A percentile compares a stretch with the other conserved stretches of the same genome.
These are phyloP conservation scores for Pseudomyrmex concolor DNA, from an alignment of 1,140 invertebrate species.

Conservation along the genomic window DNA sequence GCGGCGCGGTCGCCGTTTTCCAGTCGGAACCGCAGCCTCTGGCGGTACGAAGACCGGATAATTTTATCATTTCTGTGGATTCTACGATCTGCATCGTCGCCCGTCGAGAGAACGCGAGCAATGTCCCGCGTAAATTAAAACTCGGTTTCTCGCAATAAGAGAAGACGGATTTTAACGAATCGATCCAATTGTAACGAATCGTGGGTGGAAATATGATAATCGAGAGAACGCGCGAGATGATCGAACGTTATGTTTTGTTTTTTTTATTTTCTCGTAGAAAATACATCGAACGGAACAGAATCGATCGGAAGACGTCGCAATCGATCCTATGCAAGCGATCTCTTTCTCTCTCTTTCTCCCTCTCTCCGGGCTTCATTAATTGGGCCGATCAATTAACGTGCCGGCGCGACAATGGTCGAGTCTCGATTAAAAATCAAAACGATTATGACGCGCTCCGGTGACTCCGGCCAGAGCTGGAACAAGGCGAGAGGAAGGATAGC, in stretches of 20 bases:
- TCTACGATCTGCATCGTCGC: not conserved
- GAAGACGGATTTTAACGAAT: not conserved
- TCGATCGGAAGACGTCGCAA: too few relatives aligned
- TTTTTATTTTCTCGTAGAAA: not conserved
- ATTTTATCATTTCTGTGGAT: slow-evolving; percentile 34
- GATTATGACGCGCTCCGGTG: slow-evolving; percentile 79
- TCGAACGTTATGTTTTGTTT: not conserved
- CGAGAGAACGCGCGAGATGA: slow-evolving; percentile 44
- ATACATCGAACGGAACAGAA: slow-evolving; percentile 2
- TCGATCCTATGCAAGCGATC: not conserved
- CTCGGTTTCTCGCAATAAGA: slow-evolving; percentile 4
- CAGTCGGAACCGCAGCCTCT: not conserved
- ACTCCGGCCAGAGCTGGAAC: slow-evolving; percentile 68
- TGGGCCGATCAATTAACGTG: slow-evolving; percentile 79
- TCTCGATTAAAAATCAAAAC: slow-evolving; percentile 82
- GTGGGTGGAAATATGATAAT: slow-evolving; percentile 24
- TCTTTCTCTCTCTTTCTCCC: not conserved
- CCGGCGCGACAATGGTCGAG: slow-evolving; percentile 78
- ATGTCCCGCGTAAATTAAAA: slow-evolving; percentile 34
- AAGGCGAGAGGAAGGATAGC: slow-evolving; percentile 50
- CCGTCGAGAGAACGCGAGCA: not conserved
- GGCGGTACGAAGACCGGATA: not conserved
- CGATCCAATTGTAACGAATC: slow-evolving; percentile 13
- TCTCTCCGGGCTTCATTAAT: slow-evolving; percentile 66
- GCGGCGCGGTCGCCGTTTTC: slow-evolving; percentile 24